These are phyloP conservation scores for Steinernema khuongi DNA, from an alignment of 1,140 invertebrate genomes.

Conservation along the genomic window DNA sequence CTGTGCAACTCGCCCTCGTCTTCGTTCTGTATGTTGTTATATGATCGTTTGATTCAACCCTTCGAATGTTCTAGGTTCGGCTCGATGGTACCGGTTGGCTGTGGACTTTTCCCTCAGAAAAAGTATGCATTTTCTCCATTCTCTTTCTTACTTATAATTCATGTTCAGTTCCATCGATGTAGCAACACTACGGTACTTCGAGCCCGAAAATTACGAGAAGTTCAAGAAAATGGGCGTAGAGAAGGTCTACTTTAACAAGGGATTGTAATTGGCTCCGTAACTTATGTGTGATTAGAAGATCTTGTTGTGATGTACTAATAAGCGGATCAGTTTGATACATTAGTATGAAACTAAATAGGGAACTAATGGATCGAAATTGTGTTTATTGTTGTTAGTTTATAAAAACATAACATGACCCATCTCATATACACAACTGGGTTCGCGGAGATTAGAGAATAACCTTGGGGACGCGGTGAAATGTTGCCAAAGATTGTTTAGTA, in stretches of 20 bases:
- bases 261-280: constrained; percentile 19
- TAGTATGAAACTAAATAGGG: too few species aligned
- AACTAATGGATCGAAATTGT: neutral
- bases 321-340: too few species aligned
- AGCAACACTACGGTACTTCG: constrained; percentile 27
- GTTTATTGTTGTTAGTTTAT: neutral
- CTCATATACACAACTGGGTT: too few species aligned
- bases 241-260: constrained; percentile 41
- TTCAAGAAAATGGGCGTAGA: constrained; percentile 30
- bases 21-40: constrained; percentile 29
- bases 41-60: neutral
- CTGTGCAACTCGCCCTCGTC: constrained; percentile 32
- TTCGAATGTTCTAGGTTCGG: constrained; percentile 29
- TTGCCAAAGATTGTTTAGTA: neutral
- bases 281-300: neutral
- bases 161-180: constrained; percentile 31
- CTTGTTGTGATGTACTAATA: neutral
- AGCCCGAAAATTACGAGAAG: constrained; percentile 40
- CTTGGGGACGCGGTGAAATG: neutral
- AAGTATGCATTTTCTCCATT: constrained; percentile 28
- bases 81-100: constrained; percentile 40
- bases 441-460: neutral
- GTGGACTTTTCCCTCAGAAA: constrained; percentile 41
- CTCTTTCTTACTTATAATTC: constrained; percentile 15
- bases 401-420: too few species aligned